Base-by-base conservation (phyloP, 2,888 invertebrate species). In the Operophtera brumata region DNA sequence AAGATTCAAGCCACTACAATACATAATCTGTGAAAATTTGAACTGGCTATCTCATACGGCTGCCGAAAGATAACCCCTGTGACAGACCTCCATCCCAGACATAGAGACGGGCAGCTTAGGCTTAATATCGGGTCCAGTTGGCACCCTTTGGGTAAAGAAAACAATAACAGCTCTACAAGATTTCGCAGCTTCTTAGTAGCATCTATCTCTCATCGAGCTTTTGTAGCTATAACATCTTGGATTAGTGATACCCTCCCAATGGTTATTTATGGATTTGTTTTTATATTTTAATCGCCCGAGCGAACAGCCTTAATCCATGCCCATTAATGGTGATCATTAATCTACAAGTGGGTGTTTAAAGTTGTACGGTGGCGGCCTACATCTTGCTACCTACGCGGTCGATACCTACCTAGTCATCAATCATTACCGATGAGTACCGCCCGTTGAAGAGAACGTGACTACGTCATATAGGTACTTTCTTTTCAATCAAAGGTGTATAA, bases 321-420 rank as follows among this genome's bases (percentile, higher is more conserved):
- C 74, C 75, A 66, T 77, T 64, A 77, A 78, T 71, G 77, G 77
- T 65, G 69, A 67, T 73, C 71, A 75, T 72, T 73, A 71, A 74
- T 76, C 63, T 65, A 68, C 67, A 73, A 77, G 79, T 80, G 77
- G 82, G 80, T 80, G 82, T 79, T 66, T 70, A 66, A 80, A 75
- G 77, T 81, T 78, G 82, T 74, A 73, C 71, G 66, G 71, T 73
- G 73, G 69, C 77, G 70, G 73, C 73, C 75, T 71, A 77, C 78
- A 75, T 77, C 74, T 75, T 67, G 66, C 78, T 67, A 67, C 86
- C 86, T 79, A 86, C 85, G 77, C 82, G 67, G 61, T 71, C 74
- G 75, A 81, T 81, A 72, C 70, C 20, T 3, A 20, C 20, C 20
- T 20, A 20, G 20, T 75, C 78, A 81, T 87, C 82, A 78, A 82